Percentiles rank a stretch among this genome's conserved stretches.
Conservation (phyloP, 2,113 vertebrate species). For the Pollachius pollachius region DNA sequence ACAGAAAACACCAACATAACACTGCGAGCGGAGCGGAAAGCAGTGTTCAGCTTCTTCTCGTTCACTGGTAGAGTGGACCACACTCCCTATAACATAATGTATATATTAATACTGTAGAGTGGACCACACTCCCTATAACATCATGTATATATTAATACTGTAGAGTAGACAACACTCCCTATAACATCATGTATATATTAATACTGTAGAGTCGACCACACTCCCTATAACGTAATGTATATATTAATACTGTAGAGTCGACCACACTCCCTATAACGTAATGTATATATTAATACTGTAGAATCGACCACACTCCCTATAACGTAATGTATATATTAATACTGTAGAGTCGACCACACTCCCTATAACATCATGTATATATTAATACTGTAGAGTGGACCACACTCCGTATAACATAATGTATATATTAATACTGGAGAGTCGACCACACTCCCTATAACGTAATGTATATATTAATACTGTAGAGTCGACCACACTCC, state of each 20-base stretch:
- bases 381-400: no score
- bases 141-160: slow-evolving; percentile 30
- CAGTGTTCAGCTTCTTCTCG: slow-evolving; percentile 95
- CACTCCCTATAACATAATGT: slow-evolving; percentile 82
- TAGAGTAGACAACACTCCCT: slow-evolving; percentile 98
- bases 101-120: slow-evolving; percentile 72
- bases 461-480: no score
- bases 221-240: slow-evolving; percentile 75
- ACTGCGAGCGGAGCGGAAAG: slow-evolving; percentile 89
- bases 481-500: no score
- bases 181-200: not conserved
- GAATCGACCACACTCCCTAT: no score
- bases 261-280: no score
- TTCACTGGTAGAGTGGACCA: slow-evolving; percentile 98
- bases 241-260: not conserved
- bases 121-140: slow-evolving; percentile 94
- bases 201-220: slow-evolving; percentile 90
- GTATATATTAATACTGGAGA: no score
- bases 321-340: no score
- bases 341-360: no score
- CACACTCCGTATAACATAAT: no score
- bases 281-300: no score
- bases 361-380: no score
- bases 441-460: no score
- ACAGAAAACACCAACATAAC: slow-evolving; percentile 97